Evolutionary conservation across 1,140 invertebrate genomes (phyloP).

Genomic region (Dufourea novaeangliae): DNA sequence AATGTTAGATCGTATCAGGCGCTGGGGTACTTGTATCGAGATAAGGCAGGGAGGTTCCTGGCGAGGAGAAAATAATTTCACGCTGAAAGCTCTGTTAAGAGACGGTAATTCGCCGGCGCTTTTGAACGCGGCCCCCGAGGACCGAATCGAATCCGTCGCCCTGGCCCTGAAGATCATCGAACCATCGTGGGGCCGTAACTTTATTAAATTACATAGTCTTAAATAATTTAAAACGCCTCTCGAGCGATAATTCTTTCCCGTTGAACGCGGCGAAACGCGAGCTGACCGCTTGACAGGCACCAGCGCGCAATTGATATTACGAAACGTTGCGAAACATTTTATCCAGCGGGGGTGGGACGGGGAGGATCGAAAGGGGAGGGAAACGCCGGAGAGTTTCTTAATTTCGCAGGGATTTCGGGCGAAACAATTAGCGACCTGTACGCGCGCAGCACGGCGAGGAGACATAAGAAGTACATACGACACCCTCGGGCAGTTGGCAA

Average conservation of each 20-base stretch:
- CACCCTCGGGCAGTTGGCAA: constrained; percentile 41
- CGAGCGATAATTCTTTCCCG: constrained; percentile 47
- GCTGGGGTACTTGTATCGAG: no score
- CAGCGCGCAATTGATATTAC: constrained; percentile 65
- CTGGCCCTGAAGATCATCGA: constrained; percentile 14
- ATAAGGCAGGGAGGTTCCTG: no score
- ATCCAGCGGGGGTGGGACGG: not conserved
- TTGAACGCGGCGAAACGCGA: constrained; percentile 19
- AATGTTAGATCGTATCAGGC: no score
- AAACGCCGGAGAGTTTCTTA: constrained; percentile 45
- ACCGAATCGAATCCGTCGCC: constrained; percentile 14
- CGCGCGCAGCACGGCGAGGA: not conserved
- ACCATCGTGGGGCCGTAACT: constrained; percentile 33
- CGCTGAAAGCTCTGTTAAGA: constrained; percentile 17
- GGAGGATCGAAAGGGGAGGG: no score
- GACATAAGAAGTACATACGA: constrained; percentile 14
- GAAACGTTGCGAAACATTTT: constrained; percentile 56
- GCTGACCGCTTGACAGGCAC: constrained; percentile 56
- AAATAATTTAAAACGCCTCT: constrained; percentile 57
- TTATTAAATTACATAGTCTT: constrained; percentile 61
- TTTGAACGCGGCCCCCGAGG: constrained; percentile 5
- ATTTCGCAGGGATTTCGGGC: constrained; percentile 57
- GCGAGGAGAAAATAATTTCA: constrained; percentile 18
- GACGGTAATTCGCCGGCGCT: constrained; percentile 20
- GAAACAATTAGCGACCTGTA: constrained; percentile 53